These are phyloP conservation scores for Rhopilema esculentum DNA, from an alignment of 30 jellyfish, hydroid and myxozoan species.

Conservation along the genomic window DNA sequence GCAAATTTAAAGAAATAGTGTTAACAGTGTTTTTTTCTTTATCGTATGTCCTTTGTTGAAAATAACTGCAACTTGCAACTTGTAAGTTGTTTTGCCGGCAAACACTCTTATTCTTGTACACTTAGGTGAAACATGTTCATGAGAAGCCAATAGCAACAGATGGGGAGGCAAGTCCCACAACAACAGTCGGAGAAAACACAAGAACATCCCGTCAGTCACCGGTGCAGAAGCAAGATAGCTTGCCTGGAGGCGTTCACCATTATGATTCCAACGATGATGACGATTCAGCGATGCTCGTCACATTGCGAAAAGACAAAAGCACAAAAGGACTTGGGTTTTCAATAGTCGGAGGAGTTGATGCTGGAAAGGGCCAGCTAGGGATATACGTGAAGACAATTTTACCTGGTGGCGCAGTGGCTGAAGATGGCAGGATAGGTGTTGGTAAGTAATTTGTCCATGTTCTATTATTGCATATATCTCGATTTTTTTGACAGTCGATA, in stretches of 20 bases:
- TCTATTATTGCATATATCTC: not conserved
- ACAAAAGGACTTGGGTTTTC: conserved; percentile 88
- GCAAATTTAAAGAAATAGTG: too few relatives aligned
- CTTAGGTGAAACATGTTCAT: conserved; percentile 23
- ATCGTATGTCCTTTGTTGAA: too few relatives aligned
- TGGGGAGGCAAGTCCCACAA: conserved; percentile 44
- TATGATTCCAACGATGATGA: conserved; percentile 7
- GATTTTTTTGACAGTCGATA: too few relatives aligned
- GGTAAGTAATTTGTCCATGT: conserved; percentile 55
- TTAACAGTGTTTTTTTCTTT: too few relatives aligned
- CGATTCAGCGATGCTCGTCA: conserved; percentile 1
- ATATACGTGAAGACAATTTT: conserved; percentile 75
- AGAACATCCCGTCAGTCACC: conserved; percentile 49
- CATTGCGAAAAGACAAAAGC: conserved; percentile 70
- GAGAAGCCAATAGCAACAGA: conserved; percentile 36
- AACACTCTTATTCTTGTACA: not conserved
- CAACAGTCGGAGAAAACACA: conserved; percentile 38
- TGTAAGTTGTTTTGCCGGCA: not conserved
- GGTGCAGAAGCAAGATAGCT: not conserved
- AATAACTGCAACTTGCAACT: not conserved
- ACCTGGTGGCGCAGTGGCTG: conserved; percentile 92
- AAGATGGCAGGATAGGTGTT: conserved; percentile 82
- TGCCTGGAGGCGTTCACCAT: not conserved
- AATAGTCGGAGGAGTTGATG: conserved; percentile 90
- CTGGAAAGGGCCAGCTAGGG: conserved; percentile 68